These are phyloP conservation scores for Rallus crepitans DNA, from an alignment of 2,797 vertebrate genomes.

Conservation along the genomic window DNA sequence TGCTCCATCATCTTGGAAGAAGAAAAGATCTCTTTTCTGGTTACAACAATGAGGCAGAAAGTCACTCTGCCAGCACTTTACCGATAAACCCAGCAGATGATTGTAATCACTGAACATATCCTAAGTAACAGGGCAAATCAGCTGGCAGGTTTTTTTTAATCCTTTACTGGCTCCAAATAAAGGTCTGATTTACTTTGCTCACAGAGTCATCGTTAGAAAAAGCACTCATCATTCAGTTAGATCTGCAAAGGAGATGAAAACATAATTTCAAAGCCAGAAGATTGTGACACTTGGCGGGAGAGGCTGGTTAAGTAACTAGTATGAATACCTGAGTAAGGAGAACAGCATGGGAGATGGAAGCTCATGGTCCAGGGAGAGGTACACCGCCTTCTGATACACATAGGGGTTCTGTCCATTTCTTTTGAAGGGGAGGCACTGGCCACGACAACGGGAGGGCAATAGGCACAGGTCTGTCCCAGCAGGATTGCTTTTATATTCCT, in stretches of 20 bases:
- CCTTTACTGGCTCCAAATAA: background rate
- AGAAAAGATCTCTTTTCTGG: background rate
- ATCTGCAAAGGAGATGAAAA: background rate
- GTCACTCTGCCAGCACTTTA: background rate
- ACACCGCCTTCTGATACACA: fast-evolving
- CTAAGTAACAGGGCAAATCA: background rate
- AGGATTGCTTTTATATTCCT: background rate
- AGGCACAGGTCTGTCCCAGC: background rate
- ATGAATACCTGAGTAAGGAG: background rate
- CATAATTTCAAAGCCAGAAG: background rate
- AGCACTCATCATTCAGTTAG: background rate
- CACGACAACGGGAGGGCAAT: background rate
- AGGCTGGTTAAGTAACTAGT: background rate
- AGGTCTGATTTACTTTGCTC: background rate
- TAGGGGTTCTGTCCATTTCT: background rate
- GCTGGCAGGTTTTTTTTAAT: background rate
- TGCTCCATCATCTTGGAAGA: background rate
- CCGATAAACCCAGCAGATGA: background rate
- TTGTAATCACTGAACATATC: background rate
- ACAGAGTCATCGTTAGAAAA: background rate
- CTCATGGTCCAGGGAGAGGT: background rate
- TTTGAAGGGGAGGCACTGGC: background rate
- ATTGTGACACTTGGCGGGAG: background rate
- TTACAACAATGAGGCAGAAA: background rate
- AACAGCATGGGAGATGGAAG: background rate